These are phyloP conservation scores for Helarctos malayanus DNA, from an alignment of 2,797 vertebrate species.

Conservation along the genomic window DNA sequence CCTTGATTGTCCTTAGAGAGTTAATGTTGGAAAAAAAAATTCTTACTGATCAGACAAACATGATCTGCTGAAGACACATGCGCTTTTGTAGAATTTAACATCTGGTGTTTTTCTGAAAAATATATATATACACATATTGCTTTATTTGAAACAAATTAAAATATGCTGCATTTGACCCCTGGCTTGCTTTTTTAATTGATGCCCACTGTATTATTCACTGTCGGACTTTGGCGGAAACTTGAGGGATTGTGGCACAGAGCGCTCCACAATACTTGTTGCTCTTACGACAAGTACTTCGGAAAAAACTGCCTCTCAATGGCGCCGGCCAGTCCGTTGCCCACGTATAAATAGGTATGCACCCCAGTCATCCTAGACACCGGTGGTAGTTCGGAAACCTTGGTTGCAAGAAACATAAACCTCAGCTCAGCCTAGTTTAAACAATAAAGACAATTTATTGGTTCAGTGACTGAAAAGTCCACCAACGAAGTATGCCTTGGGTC, in stretches of 20 bases:
- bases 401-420: neutral
- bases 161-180: slow-evolving; percentile 86
- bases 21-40: slow-evolving; percentile 80
- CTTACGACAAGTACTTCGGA: neutral
- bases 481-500: neutral
- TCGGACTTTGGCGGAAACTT: neutral
- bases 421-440: neutral
- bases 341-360: neutral
- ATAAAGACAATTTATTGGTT: neutral
- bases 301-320: neutral
- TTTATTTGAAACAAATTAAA: slow-evolving; percentile 87
- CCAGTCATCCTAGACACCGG: neutral
- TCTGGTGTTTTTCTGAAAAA: slow-evolving; percentile 86
- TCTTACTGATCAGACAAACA: slow-evolving; percentile 80
- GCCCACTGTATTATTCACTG: neutral
- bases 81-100: slow-evolving; percentile 86
- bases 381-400: neutral
- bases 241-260: neutral
- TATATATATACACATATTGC: slow-evolving; percentile 84
- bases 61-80: slow-evolving; percentile 85
- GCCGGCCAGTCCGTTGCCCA: neutral
- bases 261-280: neutral
- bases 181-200: slow-evolving; percentile 43
- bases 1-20: slow-evolving; percentile 83
- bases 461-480: neutral